Percentiles rank a stretch among this genome's conserved stretches.
Evolutionary conservation across 2,113 vertebrate genomes (phyloP).

Genomic region (Oryzias javanicus): DNA sequence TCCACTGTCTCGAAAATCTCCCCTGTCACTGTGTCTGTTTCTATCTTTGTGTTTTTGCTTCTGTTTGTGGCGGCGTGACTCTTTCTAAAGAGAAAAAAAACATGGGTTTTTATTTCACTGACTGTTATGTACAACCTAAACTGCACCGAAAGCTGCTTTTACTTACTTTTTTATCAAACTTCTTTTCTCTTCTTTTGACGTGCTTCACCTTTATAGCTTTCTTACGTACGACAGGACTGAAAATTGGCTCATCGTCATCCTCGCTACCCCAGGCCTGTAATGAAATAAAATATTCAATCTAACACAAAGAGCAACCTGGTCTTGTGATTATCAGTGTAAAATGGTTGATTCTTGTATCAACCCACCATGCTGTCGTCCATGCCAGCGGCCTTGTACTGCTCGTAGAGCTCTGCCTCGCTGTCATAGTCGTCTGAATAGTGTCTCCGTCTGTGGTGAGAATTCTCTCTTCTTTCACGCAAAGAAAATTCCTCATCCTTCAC

Average conservation of each 20-base stretch:
- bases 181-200: slow-evolving; percentile 91
- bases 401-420: slow-evolving; percentile 84
- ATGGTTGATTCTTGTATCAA: background rate
- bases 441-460: slow-evolving; percentile 79
- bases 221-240: slow-evolving; percentile 85
- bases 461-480: slow-evolving; percentile 80
- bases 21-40: slow-evolving; percentile 80
- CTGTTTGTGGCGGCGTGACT: slow-evolving; percentile 89
- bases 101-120: background rate
- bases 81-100: slow-evolving; percentile 78
- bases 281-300: background rate
- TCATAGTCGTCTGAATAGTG: slow-evolving; percentile 86
- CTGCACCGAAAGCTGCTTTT: background rate
- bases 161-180: slow-evolving; percentile 87
- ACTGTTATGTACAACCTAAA: background rate
- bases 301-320: background rate
- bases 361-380: slow-evolving; percentile 80
- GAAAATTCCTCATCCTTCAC: slow-evolving; percentile 84
- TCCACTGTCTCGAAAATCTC: slow-evolving; percentile 76
- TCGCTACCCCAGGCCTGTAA: slow-evolving; percentile 87
- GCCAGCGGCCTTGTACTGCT: slow-evolving; percentile 82
- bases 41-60: slow-evolving; percentile 90
- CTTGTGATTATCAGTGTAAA: background rate
- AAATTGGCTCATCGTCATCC: slow-evolving; percentile 82
- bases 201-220: slow-evolving; percentile 94